A percentile compares a stretch with the other conserved stretches of the same genome.
These are phyloP conservation scores for Peromyscus aztecus DNA, from an alignment of 2,797 vertebrate genomes.

Conservation along the genomic window DNA sequence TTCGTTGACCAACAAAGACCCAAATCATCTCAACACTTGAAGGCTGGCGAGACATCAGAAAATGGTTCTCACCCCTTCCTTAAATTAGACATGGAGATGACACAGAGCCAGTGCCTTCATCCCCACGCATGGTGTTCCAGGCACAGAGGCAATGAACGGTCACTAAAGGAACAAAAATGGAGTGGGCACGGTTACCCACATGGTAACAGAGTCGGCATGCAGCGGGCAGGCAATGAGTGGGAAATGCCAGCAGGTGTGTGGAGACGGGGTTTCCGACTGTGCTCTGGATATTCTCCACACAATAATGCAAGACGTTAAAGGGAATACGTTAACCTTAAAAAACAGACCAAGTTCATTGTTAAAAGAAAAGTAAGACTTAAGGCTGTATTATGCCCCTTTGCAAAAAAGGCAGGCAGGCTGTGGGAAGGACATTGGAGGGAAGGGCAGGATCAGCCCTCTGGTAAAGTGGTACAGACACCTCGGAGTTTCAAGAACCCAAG, in stretches of 20 bases:
- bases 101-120: neutral
- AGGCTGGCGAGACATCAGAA: slow-evolving; percentile 81
- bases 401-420: neutral
- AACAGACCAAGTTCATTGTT: neutral
- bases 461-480: rapidly evolving
- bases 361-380: neutral
- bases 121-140: rapidly evolving
- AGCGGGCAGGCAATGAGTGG: rapidly evolving
- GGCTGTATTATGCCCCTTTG: neutral
- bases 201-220: rapidly evolving
- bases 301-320: neutral
- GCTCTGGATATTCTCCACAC: neutral
- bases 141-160: neutral
- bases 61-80: slow-evolving; percentile 60
- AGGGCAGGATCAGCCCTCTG: rapidly evolving
- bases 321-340: neutral
- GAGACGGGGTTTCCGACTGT: neutral
- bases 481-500: neutral
- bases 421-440: neutral
- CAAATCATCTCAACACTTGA: slow-evolving; percentile 85
- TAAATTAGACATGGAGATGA: slow-evolving; percentile 69
- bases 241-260: rapidly evolving
- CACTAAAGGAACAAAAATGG: rapidly evolving
- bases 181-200: rapidly evolving
- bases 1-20: slow-evolving; percentile 82